Evolutionary conservation across 2,888 invertebrate species (phyloP).

Genomic region (Pollenia amentaria): DNA sequence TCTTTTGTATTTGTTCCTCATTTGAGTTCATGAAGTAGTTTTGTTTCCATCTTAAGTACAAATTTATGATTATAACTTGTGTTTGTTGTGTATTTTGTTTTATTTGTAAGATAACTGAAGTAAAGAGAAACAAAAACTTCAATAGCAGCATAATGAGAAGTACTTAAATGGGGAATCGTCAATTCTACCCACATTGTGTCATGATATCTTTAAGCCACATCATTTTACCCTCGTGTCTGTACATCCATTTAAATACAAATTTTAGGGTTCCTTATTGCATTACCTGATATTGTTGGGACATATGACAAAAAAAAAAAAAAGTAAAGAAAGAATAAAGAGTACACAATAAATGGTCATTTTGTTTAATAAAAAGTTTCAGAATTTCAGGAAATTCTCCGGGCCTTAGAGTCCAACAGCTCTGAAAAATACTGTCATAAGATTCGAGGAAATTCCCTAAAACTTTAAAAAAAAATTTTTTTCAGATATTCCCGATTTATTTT

Average conservation of each 20-base stretch:
- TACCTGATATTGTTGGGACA: not conserved
- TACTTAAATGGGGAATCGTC: constrained; percentile 51
- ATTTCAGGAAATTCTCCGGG: no score
- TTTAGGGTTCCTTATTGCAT: not conserved
- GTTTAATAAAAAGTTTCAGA: no score
- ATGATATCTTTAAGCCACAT: constrained; percentile 57
- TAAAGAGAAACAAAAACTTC: constrained; percentile 1
- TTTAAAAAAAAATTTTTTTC: no score
- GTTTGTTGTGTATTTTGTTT: constrained; percentile 23
- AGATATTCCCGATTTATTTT: no score
- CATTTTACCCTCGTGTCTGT: not conserved
- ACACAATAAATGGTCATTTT: no score
- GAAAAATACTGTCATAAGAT: no score
- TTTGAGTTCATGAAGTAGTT: constrained; percentile 30
- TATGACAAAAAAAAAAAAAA: no score
- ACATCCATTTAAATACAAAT: not conserved
- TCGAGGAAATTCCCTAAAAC: no score
- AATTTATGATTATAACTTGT: constrained; percentile 53
- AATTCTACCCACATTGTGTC: constrained; percentile 63
- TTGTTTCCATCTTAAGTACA: constrained; percentile 46
- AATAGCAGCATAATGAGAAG: constrained; percentile 17
- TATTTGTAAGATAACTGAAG: constrained; percentile 11
- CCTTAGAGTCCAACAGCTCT: no score
- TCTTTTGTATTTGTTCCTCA: constrained; percentile 11
- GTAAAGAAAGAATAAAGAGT: no score